Percentiles rank a stretch among this genome's conserved stretches.
Conservation (phyloP, 2,797 vertebrate genomes). For the Peromyscus aztecus region DNA sequence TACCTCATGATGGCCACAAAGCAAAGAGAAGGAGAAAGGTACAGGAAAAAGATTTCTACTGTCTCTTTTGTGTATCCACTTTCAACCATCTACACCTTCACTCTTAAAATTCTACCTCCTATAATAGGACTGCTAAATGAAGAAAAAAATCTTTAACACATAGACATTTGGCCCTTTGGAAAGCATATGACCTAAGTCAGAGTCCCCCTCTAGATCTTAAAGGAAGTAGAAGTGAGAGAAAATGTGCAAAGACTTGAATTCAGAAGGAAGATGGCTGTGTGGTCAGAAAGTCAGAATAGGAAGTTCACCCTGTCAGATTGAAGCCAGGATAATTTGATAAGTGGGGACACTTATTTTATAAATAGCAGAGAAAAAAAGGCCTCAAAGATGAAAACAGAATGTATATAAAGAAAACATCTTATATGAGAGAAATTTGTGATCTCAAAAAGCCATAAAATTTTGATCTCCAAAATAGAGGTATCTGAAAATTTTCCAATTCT, state of each 20-base stretch:
- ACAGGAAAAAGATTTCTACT: not conserved
- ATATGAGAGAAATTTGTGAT: not conserved
- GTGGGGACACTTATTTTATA: too few relatives aligned
- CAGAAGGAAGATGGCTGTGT: not conserved
- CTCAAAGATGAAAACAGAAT: not conserved
- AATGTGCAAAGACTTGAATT: not conserved
- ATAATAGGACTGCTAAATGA: not conserved
- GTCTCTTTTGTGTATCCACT: too few relatives aligned
- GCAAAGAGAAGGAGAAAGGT: not conserved
- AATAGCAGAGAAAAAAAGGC: not conserved
- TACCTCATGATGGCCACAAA: rapidly evolving
- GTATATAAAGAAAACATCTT: not conserved
- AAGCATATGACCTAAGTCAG: not conserved
- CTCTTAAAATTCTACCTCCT: not conserved
- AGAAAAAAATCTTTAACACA: not conserved
- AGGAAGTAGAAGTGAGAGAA: not conserved
- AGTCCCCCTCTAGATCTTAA: not conserved
- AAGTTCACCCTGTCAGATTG: not conserved
- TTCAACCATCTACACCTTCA: not conserved
- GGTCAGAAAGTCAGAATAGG: not conserved
- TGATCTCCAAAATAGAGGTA: not conserved
- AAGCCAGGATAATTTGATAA: not conserved
- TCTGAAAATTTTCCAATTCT: not conserved
- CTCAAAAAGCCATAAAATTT: not conserved
- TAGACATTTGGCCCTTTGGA: not conserved